A percentile compares a stretch with the other conserved stretches of the same genome.
Evolutionary conservation across 2,113 vertebrate species (phyloP).

Genomic region (Ciconia boyciana): DNA sequence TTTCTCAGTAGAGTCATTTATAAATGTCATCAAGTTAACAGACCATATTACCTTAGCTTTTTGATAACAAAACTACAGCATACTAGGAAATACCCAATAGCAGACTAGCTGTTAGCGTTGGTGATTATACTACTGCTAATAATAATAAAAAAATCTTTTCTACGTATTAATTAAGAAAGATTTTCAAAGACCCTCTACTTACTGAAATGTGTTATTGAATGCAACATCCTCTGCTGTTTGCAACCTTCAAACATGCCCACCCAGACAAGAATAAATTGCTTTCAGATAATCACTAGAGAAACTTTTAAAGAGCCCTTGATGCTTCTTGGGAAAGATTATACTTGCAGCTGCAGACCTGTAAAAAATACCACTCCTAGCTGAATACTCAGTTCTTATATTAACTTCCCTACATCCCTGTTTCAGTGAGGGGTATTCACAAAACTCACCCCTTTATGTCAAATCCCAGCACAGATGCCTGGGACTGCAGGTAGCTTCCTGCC

Average conservation of each 20-base stretch:
- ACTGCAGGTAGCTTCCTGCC: not conserved
- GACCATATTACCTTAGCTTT: not conserved
- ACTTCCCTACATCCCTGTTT: not conserved
- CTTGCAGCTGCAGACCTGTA: not conserved
- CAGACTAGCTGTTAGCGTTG: not conserved
- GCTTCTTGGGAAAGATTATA: not conserved
- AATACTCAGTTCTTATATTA: not conserved
- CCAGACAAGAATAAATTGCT: not conserved
- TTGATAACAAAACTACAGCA: not conserved
- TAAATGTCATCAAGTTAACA: not conserved
- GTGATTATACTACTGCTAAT: not conserved
- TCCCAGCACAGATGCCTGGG: not conserved
- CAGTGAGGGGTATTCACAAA: not conserved
- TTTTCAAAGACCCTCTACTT: not conserved
- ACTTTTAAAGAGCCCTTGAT: not conserved
- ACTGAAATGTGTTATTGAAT: not conserved
- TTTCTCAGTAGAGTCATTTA: not conserved
- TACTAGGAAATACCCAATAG: not conserved
- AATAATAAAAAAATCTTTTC: not conserved
- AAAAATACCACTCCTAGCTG: fast-evolving
- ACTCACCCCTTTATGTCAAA: not conserved
- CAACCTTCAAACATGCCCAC: not conserved
- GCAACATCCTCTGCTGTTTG: not conserved
- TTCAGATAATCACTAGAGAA: not conserved
- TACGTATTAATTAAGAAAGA: not conserved